Conservation (phyloP, 2,797 vertebrate species). For the Champsocephalus gunnari region DNA sequence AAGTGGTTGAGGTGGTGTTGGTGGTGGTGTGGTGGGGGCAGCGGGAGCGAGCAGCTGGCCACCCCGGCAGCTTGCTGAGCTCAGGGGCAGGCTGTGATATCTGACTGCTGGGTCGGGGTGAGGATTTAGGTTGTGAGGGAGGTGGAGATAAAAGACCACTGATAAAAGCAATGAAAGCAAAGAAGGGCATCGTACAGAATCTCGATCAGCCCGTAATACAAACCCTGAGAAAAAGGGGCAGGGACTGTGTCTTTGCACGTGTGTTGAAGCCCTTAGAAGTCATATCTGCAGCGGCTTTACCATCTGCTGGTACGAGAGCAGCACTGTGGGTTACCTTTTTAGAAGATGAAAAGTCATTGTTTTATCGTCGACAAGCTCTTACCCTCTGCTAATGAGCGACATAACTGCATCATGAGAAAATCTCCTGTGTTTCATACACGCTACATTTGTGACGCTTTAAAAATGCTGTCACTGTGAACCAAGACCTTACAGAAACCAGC, state of each 20-base stretch:
- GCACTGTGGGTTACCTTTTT: slow-evolving; percentile 23
- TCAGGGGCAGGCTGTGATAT: slow-evolving; percentile 60
- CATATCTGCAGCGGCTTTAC: slow-evolving; percentile 35
- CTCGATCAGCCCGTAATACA: slow-evolving; percentile 68
- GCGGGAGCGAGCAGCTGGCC: slow-evolving; percentile 45
- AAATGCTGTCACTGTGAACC: background rate
- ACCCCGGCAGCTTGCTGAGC: slow-evolving; percentile 53
- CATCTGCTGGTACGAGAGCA: slow-evolving; percentile 44
- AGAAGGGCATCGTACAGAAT: slow-evolving; percentile 66
- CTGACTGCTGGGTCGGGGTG: slow-evolving; percentile 56
- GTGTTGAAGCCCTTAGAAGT: slow-evolving; percentile 30
- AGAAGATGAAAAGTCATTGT: slow-evolving; percentile 31
- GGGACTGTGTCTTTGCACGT: slow-evolving; percentile 12
- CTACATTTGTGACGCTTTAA: slow-evolving; percentile 2
- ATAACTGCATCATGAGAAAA: background rate
- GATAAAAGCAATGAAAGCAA: slow-evolving; percentile 72
- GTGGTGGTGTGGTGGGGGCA: background rate
- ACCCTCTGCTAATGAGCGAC: slow-evolving; percentile 17
- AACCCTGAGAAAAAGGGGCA: slow-evolving; percentile 30
- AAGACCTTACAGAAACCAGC: background rate
- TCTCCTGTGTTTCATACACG: background rate
- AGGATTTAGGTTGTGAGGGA: slow-evolving; percentile 33
- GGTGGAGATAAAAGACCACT: slow-evolving; percentile 72
- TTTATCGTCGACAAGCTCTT: slow-evolving; percentile 25
- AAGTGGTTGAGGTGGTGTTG: background rate